phyloP scores from a whole-genome alignment of 2,797 vertebrate species.

The Esox lucius region DNA sequence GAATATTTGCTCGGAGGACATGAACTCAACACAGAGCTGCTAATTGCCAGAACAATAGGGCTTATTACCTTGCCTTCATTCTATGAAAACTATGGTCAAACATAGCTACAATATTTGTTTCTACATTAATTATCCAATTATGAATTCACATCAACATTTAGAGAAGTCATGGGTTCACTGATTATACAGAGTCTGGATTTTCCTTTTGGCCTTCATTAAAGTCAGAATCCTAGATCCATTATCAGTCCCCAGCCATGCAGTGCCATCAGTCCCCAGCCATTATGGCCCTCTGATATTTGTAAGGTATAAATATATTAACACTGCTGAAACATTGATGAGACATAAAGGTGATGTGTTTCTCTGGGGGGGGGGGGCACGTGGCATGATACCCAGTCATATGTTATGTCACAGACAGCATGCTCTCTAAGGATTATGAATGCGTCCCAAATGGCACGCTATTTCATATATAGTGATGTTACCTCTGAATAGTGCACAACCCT shows the following conservation, averaged over 20 bases:
- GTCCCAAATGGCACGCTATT: too few relatives aligned
- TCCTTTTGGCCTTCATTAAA: slow-evolving; percentile 51
- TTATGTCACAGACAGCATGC: not conserved
- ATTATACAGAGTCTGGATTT: slow-evolving; percentile 36
- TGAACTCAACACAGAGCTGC: not conserved
- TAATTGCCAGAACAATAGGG: slow-evolving; percentile 9
- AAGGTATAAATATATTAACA: slow-evolving; percentile 16
- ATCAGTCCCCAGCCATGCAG: slow-evolving; percentile 21
- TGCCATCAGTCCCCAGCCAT: slow-evolving; percentile 13
- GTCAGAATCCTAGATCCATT: slow-evolving; percentile 28
- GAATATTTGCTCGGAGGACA: slow-evolving; percentile 4
- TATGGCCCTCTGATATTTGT: not conserved
- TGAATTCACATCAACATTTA: slow-evolving; percentile 3
- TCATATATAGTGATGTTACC: too few relatives aligned
- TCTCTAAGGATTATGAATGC: not conserved
- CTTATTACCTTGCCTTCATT: slow-evolving; percentile 5
- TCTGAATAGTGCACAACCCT: too few relatives aligned
- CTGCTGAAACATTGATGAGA: slow-evolving; percentile 15
- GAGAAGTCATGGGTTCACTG: slow-evolving; percentile 32
- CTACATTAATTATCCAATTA: slow-evolving; percentile 6
- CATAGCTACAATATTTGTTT: not conserved
- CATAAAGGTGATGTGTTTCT: not conserved
- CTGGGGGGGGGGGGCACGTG: not conserved
- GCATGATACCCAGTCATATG: not conserved
- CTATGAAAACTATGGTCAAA: slow-evolving; percentile 4